Base-by-base conservation (phyloP, 2,888 invertebrate species). In the Orthosia cruda region DNA sequence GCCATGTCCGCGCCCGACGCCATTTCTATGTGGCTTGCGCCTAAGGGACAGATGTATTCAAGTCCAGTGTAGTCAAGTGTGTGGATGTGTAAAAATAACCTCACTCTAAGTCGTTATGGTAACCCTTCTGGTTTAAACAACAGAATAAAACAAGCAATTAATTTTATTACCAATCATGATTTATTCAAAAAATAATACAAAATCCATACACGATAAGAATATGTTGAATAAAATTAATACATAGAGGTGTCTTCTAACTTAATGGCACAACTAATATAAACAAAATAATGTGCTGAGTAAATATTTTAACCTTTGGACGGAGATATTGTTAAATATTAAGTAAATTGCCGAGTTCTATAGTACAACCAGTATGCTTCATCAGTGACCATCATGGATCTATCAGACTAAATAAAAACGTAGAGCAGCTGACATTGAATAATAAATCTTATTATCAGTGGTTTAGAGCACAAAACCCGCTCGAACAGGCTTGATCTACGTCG, bases 261-360 rank as follows among this genome's bases (percentile, higher is more conserved):
- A 90, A 90, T 90, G 90, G 90, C 90, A 90, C 90, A 80, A 87
- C 88, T 90, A 84, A 88, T 85, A 78, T 84, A 77, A 83, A 87
- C 70, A 84, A 83, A 79, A 80, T 59, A 83, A 83, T 85, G 83
- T 85, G 89, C 88, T 85, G 79, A 86, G 79, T 81, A 82, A 49
- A 84, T 80, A 82, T 58, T 68, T 71, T 80, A 77, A 82, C 81
- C 84, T 89, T 90, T 88, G 87, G 88, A 88, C 80, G 74, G 74
- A 64, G 2, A 67, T 78, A 70, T 52, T 75, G n/a, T 64, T 58
- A 58, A 15, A 4, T 26, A 63, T n/a, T 50, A 62, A 61, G 47
- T 50, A 40, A 5, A 32, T 61, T 15, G n/a, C 15, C 5, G 16
- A 57, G 11, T n/a, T 26, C 5, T 20, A 54, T 26, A 49, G 12